These are phyloP conservation scores for Drosophila lutescens DNA, from an alignment of 2,888 invertebrate genomes.

Conservation along the genomic window DNA sequence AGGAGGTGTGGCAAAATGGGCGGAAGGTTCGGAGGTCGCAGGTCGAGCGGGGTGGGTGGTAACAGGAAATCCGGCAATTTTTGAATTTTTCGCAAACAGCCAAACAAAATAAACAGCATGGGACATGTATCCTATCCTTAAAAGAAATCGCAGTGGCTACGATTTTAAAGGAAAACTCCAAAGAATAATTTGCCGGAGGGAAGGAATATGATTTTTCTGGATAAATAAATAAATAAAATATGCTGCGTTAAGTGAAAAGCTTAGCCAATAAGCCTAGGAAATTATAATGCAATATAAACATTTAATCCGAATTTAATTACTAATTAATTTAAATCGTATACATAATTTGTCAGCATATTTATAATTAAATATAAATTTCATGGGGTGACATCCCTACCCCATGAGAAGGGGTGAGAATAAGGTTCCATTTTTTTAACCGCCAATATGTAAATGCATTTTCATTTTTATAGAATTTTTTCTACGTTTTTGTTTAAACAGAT, in stretches of 20 bases:
- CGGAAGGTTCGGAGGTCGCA: constrained; percentile 1
- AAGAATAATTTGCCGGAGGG: constrained; percentile 8
- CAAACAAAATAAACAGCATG: constrained; percentile 56
- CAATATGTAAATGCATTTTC: too few species aligned
- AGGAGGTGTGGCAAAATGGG: constrained; percentile 12
- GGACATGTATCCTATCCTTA: constrained; percentile 17
- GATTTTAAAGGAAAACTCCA: constrained; percentile 4
- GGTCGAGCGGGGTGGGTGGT: constrained; percentile 40
- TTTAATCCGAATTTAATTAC: not conserved
- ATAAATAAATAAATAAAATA: constrained; percentile 11
- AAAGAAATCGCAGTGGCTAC: not conserved
- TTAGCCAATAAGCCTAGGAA: not conserved
- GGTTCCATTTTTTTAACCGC: too few species aligned
- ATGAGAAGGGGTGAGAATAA: too few species aligned
- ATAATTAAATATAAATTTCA: too few species aligned
- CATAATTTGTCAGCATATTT: not conserved
- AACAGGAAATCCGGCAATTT: constrained; percentile 75
- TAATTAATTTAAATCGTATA: not conserved
- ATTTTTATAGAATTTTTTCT: too few species aligned
- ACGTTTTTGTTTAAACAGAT: too few species aligned
- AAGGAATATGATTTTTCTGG: not conserved
- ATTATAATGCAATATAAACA: not conserved
- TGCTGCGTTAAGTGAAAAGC: not conserved
- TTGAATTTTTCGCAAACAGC: constrained; percentile 63
- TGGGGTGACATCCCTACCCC: too few species aligned